phyloP scores from a whole-genome alignment of 2,113 vertebrate species.

The Taxidea taxus region DNA sequence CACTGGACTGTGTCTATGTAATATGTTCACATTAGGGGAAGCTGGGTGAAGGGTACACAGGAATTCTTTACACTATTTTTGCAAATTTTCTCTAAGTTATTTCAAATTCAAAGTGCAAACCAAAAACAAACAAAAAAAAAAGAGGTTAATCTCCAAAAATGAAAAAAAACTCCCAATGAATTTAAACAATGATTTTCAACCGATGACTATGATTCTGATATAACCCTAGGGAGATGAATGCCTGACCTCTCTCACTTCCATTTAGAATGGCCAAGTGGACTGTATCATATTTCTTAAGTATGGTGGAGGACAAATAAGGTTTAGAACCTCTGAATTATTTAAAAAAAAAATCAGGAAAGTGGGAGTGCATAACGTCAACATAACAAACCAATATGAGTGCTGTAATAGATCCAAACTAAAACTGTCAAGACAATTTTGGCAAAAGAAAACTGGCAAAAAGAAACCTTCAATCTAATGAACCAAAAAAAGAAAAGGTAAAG shows the following conservation, averaged over 20 bases:
- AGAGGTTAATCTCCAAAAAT: background rate
- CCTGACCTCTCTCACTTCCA: background rate
- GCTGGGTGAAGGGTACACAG: background rate
- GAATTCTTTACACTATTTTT: background rate
- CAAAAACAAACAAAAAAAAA: background rate
- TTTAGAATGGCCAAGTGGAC: background rate
- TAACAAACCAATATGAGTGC: background rate
- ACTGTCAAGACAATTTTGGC: background rate
- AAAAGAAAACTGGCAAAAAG: background rate
- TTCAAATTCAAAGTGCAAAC: conserved; percentile 18
- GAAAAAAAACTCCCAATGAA: background rate
- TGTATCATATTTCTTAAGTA: background rate
- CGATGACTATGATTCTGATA: background rate
- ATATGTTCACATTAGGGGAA: background rate
- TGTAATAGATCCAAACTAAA: background rate
- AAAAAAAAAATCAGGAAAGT: background rate
- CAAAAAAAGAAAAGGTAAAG: background rate
- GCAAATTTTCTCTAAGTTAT: conserved; percentile 19
- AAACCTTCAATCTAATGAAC: background rate
- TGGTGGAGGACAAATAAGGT: background rate
- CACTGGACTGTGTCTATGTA: background rate
- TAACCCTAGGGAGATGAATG: background rate
- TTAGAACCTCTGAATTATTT: background rate
- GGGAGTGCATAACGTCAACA: background rate
- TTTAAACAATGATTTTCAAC: background rate